A percentile compares a stretch with the other conserved stretches of the same genome.
These are phyloP conservation scores for Porites evermanni DNA, from an alignment of 92 coral and sea anemone genomes.

Conservation along the genomic window DNA sequence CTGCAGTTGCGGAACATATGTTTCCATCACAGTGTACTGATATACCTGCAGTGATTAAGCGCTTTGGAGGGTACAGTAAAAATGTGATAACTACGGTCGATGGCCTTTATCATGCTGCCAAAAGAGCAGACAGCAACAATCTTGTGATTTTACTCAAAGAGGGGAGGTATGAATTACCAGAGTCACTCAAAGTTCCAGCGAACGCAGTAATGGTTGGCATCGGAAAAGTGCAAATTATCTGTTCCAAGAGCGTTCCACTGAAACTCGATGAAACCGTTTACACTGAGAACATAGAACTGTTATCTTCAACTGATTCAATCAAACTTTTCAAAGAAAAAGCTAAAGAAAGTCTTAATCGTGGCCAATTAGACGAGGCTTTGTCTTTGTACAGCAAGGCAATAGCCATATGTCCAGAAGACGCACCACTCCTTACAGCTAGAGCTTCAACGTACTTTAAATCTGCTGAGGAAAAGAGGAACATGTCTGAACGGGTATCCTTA, in stretches of 20 bases:
- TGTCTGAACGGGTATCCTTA: not conserved
- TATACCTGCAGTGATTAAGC: not conserved
- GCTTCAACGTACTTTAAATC: not conserved
- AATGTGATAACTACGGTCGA: not conserved
- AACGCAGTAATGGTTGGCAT: constrained; percentile 15
- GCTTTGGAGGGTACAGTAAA: not conserved
- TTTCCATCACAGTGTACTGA: not conserved
- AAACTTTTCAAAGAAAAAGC: not conserved
- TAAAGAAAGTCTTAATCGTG: not conserved
- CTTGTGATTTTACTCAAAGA: constrained; percentile 12
- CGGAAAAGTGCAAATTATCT: not conserved
- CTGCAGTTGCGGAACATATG: not conserved
- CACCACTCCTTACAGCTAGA: constrained; percentile 4
- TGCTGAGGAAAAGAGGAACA: not conserved
- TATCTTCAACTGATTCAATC: not conserved
- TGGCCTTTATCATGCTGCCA: not conserved
- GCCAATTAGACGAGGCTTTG: not conserved
- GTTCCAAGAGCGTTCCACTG: not conserved
- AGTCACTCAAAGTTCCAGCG: not conserved
- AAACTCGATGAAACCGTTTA: not conserved
- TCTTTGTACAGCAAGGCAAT: not conserved
- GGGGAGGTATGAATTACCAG: not conserved
- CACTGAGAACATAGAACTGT: constrained; percentile 1
- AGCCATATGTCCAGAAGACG: not conserved
- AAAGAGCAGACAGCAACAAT: not conserved